Evolutionary conservation across 2,797 vertebrate species (phyloP), one percentile per base, ranked within the genome.

Genomic region (Scarus forsteni): DNA sequence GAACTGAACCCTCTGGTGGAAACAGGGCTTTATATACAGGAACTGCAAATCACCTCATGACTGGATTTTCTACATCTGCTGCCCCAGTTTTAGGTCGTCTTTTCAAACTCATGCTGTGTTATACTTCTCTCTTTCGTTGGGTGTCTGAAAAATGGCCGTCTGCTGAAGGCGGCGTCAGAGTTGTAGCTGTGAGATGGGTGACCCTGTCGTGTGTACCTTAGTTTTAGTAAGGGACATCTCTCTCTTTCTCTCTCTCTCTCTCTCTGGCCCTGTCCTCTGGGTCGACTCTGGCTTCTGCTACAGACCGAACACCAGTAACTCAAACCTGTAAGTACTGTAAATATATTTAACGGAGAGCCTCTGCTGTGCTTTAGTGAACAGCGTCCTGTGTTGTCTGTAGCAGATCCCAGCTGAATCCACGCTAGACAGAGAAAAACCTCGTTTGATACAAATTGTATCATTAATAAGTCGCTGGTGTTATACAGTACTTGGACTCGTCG

Each of bases 381-480:
- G 75, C 68, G 53, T 63, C 45, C 43, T 1, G 61, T 43, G 82
- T 72, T 77, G 80, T 85, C 88, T 88, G 83, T 88, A 83, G 80
- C 87, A 91, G 92, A 94, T 92, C 88, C 89, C 93, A 89, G 93
- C 88, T 88, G 93, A 94, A 92, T 93, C 94, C 93, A 93, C 75
- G 92, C 95, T 89, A 95, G 94, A 95, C 95, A 94, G 95, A 96
- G 96, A 95, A 95, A 27, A 96, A 85, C 93, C 92, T 94, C 90
- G 95, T 97, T 92, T 97, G 97, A 98, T 99, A 97, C 97, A 98
- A 99, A 97, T 99, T 98, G 97, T 99, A 98, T 99, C 96, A 91
- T 97, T 94, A 97, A 96, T 85, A 95, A 90, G 90, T 88, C 80
- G 79, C 88, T 93, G 86, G 86, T 90, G 83, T 94, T 93, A 84